Evolutionary conservation across 2,888 invertebrate genomes (phyloP).

Genomic region (Phytoseiulus persimilis): DNA sequence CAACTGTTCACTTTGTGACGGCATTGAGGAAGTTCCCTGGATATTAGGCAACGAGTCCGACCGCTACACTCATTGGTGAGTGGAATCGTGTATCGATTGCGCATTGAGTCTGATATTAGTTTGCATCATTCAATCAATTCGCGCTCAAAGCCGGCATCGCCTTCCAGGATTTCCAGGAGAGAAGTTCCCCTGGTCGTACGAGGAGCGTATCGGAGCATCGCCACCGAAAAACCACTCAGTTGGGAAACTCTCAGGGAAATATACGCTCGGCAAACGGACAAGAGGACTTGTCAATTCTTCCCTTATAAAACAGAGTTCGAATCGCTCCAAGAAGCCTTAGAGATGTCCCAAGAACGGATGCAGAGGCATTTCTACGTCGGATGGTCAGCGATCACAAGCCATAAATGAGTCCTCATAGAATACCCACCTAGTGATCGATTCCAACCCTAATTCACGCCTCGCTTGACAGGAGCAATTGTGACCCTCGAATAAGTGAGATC

Average conservation of each 20-base stretch:
- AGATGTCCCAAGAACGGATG: conserved; percentile 8
- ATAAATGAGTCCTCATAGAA: no score
- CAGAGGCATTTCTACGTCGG: conserved; percentile 15
- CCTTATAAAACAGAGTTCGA: conserved; percentile 20
- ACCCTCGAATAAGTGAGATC: conserved; percentile 66
- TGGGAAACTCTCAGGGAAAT: neutral
- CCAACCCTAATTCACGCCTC: neutral
- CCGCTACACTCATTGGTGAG: neutral
- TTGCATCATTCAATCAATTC: no score
- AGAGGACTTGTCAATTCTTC: conserved; percentile 25
- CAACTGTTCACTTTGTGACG: conserved; percentile 14
- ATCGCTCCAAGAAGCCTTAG: neutral
- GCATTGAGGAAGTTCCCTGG: conserved; percentile 11
- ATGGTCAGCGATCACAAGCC: neutral
- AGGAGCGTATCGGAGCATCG: neutral
- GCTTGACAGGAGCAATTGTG: conserved; percentile 75
- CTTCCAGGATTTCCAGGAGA: conserved; percentile 20
- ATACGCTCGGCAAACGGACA: neutral
- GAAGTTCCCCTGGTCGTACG: conserved; percentile 29
- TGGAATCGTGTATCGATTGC: no score
- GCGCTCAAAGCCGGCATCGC: neutral
- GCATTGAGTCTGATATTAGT: no score
- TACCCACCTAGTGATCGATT: no score
- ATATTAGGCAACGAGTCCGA: conserved; percentile 8
- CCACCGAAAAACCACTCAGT: neutral